Base-by-base conservation (phyloP, 2,797 vertebrate species). In the Enteromius treurensis region DNA sequence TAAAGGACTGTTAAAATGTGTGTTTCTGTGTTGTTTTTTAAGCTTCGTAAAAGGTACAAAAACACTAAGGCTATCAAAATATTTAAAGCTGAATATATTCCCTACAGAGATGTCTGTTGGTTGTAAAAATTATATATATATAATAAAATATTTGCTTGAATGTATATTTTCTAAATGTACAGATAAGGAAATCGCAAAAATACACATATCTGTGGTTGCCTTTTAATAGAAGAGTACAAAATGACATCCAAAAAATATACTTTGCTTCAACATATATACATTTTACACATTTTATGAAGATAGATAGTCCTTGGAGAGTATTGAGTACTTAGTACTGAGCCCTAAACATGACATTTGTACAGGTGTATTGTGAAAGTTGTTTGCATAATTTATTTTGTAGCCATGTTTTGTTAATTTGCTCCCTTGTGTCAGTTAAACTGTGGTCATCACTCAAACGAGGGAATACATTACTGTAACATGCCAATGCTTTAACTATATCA, bases 171-270 rank as follows among this genome's bases (percentile, higher is more conserved):
- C 21, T 15, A 23, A 13, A 40, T 75, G 3, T 10, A 58, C 9
- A 58, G 15, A 37, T 37, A 55, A 58, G 3, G 10, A 74, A 58
- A 40, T 21, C 21, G 15, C 5, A 23, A 73, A 79, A 23, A 21
- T 75, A 65, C 51, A 37, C 64, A 49, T 62, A 58, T 82, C 82
- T 87, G 87, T 83, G 77, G 80, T 81, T 90, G 80, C 76, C 88
- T 84, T 93, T 93, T 92, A 91, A 92, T 93, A 85, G 92, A 91
- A 89, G 86, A 65, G 85, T 90, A 91, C 85, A 92, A 89, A 90
- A 89, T 64, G 87, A 89, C 82, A 88, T 85, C 89, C 88, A 92
- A 94, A 94, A 64, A 93, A 92, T 91, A 92, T 91, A 90, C 90
- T 83, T 87, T 86, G 26, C 73, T 82, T 83, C 55, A 55, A 85